phyloP scores from a whole-genome alignment of 2,113 vertebrate species.

The Scytalopus superciliaris region DNA sequence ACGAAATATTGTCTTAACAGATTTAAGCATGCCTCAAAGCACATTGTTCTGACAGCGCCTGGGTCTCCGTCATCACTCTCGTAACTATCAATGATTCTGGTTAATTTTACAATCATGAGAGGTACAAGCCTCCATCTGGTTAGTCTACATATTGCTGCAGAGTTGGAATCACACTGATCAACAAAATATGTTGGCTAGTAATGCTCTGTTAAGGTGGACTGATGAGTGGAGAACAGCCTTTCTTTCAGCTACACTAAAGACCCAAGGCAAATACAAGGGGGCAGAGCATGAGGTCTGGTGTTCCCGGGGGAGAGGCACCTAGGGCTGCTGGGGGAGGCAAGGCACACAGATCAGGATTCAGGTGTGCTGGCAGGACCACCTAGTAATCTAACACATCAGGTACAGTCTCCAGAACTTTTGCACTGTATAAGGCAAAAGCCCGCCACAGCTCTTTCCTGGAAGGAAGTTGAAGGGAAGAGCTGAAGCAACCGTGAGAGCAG shows the following conservation, averaged over 20 bases:
- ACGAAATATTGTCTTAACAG: conserved; percentile 46
- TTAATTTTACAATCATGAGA: conserved; percentile 65
- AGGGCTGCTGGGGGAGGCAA: neutral
- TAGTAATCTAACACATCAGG: neutral
- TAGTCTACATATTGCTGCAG: conserved; percentile 51
- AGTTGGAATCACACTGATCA: conserved; percentile 53
- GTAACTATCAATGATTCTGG: conserved; percentile 46
- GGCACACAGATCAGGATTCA: neutral
- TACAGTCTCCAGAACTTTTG: neutral
- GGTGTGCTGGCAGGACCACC: neutral
- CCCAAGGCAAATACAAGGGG: neutral
- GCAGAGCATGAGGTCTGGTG: accelerated
- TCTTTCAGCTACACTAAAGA: neutral
- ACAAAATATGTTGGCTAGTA: conserved; percentile 54
- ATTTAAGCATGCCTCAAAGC: conserved; percentile 62
- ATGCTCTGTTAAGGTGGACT: conserved; percentile 51
- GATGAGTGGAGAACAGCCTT: neutral
- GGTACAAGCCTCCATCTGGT: conserved; percentile 65
- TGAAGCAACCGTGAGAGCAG: neutral
- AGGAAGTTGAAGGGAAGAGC: neutral
- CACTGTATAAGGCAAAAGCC: neutral
- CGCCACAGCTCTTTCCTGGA: neutral
- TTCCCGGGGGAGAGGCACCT: neutral
- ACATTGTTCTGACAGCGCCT: conserved; percentile 63
- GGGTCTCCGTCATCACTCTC: conserved; percentile 58